Evolutionary conservation across 2,797 vertebrate genomes (phyloP).

Genomic region (Pipistrellus kuhlii): DNA sequence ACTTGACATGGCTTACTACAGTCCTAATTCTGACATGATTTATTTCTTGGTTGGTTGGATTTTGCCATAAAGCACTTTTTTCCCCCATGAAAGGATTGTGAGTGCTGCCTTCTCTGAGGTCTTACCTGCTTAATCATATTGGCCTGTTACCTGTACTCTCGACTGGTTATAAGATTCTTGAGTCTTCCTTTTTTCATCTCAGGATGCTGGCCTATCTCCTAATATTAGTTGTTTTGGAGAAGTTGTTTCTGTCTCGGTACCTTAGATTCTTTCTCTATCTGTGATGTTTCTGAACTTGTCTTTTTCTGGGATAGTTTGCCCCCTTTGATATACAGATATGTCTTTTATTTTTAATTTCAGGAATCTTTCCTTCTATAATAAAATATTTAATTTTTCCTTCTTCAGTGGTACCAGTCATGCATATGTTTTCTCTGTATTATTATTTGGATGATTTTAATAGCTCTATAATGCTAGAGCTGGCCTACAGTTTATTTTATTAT

Average conservation of each 20-base stretch:
- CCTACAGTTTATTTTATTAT: background rate
- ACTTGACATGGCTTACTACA: background rate
- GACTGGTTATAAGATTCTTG: background rate
- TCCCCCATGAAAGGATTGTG: background rate
- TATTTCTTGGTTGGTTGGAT: background rate
- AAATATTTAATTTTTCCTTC: background rate
- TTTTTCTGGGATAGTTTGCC: background rate
- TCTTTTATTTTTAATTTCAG: conserved; percentile 9
- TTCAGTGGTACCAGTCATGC: background rate
- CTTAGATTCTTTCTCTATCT: background rate
- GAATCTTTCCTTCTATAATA: background rate
- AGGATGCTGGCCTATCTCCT: background rate
- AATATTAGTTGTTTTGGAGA: background rate
- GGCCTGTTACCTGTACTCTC: background rate
- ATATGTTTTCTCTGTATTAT: background rate
- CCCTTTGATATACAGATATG: background rate
- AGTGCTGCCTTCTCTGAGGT: background rate
- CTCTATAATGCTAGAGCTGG: background rate
- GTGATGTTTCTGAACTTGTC: background rate
- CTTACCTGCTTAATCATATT: background rate
- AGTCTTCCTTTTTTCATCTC: background rate
- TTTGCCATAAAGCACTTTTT: background rate
- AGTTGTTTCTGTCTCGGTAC: background rate
- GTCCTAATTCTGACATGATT: background rate
- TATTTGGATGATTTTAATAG: conserved; percentile 41